These are phyloP conservation scores for Oscheius sp. DNA, from an alignment of 2,888 invertebrate species.

Conservation along the genomic window DNA sequence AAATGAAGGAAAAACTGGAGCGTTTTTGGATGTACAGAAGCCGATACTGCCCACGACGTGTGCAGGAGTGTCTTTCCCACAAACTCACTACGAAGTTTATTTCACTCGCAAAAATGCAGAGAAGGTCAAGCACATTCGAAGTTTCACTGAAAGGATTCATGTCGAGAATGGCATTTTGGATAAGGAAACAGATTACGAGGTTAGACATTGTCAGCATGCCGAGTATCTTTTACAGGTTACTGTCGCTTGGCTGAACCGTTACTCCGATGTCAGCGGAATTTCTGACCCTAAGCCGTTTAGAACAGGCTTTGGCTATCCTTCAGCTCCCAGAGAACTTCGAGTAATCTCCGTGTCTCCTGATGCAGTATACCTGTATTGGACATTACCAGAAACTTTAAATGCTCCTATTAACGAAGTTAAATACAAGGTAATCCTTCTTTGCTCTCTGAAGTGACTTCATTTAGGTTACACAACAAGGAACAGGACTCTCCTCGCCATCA, in stretches of 20 bases:
- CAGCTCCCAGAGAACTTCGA: constrained; percentile 53
- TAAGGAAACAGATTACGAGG: constrained; percentile 72
- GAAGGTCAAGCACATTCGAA: constrained; percentile 65
- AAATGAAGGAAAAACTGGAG: constrained; percentile 71
- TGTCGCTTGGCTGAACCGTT: constrained; percentile 70
- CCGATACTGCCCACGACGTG: constrained; percentile 55
- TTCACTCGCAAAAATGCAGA: constrained; percentile 69
- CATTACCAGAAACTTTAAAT: constrained; percentile 67
- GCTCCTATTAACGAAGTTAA: constrained; percentile 70
- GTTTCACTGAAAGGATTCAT: constrained; percentile 60
- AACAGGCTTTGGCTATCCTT: constrained; percentile 66
- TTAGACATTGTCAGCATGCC: constrained; percentile 28
- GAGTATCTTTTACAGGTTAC: constrained; percentile 51
- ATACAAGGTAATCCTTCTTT: constrained; percentile 57
- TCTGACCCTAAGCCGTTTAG: constrained; percentile 60
- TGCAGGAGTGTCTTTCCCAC: constrained; percentile 64
- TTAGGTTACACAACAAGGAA: constrained; percentile 44
- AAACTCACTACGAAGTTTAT: constrained; percentile 69
- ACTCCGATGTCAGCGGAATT: constrained; percentile 61
- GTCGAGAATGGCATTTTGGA: constrained; percentile 72
- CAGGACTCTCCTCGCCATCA: constrained; percentile 60
- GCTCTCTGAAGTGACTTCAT: background rate
- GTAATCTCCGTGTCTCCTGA: constrained; percentile 70
- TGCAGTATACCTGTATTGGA: constrained; percentile 69
- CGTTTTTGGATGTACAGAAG: constrained; percentile 58